Percentiles rank a stretch among this genome's conserved stretches.
phyloP scores from a whole-genome alignment of 2,797 vertebrate genomes.

The Artibeus lituratus region DNA sequence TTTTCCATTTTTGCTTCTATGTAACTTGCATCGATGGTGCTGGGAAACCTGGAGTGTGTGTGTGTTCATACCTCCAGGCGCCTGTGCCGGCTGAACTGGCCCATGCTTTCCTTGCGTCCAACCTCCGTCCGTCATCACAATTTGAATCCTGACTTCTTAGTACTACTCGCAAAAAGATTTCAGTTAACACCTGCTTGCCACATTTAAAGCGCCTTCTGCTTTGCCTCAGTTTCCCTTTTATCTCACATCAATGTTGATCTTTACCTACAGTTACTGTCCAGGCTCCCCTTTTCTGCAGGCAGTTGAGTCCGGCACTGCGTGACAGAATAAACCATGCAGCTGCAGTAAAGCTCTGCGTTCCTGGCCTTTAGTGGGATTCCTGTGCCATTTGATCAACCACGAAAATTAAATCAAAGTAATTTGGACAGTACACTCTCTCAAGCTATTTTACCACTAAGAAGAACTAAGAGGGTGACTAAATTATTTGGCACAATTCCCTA shows the following conservation, averaged over 20 bases:
- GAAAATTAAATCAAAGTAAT: slow-evolving; percentile 36
- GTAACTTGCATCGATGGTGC: not conserved
- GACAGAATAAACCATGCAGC: not conserved
- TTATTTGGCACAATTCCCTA: not conserved
- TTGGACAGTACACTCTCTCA: not conserved
- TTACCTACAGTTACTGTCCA: not conserved
- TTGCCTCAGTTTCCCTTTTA: slow-evolving; percentile 41
- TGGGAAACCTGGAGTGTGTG: not conserved
- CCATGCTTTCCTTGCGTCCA: not conserved
- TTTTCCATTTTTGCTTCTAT: not conserved
- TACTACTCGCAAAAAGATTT: slow-evolving; percentile 3
- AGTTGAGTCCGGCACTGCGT: not conserved
- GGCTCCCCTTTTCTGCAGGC: slow-evolving; percentile 7
- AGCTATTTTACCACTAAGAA: slow-evolving; percentile 14
- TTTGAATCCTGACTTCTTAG: slow-evolving; percentile 6
- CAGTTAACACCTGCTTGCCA: not conserved
- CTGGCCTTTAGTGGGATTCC: not conserved
- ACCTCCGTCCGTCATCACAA: not conserved
- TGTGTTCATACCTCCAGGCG: not conserved
- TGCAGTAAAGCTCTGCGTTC: not conserved
- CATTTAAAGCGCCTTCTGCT: not conserved
- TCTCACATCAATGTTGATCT: not conserved
- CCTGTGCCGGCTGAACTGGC: not conserved
- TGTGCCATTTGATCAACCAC: not conserved
- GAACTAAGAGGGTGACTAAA: not conserved